Evolutionary conservation across 2,113 vertebrate species (phyloP).

Genomic region (Silurus meridionalis): DNA sequence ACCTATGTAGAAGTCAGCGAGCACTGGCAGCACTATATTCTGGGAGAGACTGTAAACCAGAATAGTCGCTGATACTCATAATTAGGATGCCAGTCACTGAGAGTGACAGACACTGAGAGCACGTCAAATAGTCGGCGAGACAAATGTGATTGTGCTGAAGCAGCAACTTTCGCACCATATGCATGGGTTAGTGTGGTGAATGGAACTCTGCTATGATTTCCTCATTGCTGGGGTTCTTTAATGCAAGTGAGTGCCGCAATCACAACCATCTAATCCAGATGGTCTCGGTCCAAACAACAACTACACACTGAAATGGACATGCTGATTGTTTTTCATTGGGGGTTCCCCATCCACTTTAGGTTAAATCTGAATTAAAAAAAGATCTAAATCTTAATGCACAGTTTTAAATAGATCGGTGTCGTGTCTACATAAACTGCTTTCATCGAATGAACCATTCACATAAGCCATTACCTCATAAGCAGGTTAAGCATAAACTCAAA

Average conservation of each 20-base stretch:
- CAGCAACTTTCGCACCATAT: not conserved
- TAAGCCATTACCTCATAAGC: not conserved
- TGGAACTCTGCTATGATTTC: not conserved
- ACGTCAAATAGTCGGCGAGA: not conserved
- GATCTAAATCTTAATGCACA: not conserved
- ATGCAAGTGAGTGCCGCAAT: not conserved
- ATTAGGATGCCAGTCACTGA: constrained; percentile 50
- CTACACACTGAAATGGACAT: not conserved
- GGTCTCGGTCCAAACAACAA: not conserved
- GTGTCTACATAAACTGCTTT: not conserved
- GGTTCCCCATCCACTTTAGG: not conserved
- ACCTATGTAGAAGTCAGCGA: constrained; percentile 59
- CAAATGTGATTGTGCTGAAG: not conserved
- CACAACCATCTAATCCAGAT: not conserved
- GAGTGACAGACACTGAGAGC: constrained; percentile 15
- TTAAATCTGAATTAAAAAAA: not conserved
- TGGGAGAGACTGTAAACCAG: constrained; percentile 58
- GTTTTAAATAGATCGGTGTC: not conserved
- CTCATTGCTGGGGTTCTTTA: not conserved
- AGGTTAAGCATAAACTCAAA: not conserved
- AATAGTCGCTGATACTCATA: constrained; percentile 48
- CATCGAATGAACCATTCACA: not conserved
- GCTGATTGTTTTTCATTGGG: not conserved
- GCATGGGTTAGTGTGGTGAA: not conserved
- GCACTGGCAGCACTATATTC: constrained; percentile 62